phyloP scores from a whole-genome alignment of 2,113 vertebrate species.

The Rattus norvegicus region GRCr8 NC_086019.1:138694001-138694500 shows the following conservation, averaged over 20 bases:
- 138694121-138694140: background rate
- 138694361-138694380: background rate
- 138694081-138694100: background rate
- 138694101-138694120: background rate
- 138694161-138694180: background rate
- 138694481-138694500: too few species aligned
- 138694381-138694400: background rate
- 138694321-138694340: background rate
- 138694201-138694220: background rate
- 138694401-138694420: background rate
- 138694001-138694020: background rate
- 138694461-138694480: background rate
- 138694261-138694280: background rate
- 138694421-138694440: background rate
- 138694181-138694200: background rate
- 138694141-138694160: background rate
- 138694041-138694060: background rate
- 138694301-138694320: background rate
- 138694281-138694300: background rate
- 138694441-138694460: background rate
- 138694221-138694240: background rate
- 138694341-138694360: background rate
- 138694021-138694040: background rate
- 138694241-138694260: background rate
- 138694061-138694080: background rate